Base-by-base conservation (phyloP, 2,113 vertebrate genomes). In the Anoplopoma fimbria region DNA sequence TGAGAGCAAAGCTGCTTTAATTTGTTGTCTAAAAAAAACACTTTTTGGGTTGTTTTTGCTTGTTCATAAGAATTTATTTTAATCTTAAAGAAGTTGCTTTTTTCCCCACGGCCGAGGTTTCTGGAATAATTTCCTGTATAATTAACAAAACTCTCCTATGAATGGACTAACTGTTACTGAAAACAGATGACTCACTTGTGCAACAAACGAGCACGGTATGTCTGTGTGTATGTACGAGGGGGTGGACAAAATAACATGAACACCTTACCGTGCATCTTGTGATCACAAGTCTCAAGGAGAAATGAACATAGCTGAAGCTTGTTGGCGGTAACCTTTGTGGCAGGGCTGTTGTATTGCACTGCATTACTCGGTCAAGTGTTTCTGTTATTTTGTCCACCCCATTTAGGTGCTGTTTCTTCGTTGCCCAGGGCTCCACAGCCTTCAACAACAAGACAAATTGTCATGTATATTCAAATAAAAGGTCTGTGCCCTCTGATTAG, bases 151-250 rank as follows among this genome's bases (percentile, higher is more conserved):
- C 25, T 61, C 33, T 64, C 29, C 36, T 23, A 31, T 83, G 81
- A 87, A 83, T 67, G 29, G 63, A 69, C 63, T 17, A 19, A 77
- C 38, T 89, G 80, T 87, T 65, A 45, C 0, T 42, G 27, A 62
- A 63, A 58, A 15, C 82, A 64, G 65, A 82, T 82, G 40, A 84
- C 55, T 47, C 4, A 25, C n/a, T 81, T 42, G 45, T 34, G 65
- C 71, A 83, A 83, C 63, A 60, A n/a, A 31, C n/a, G 38, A 79
- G 27, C 72, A n/a, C 45, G 53, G 33, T 42, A 4, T 33, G 34
- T 57, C 45, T 55, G 57, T 21, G 60, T 47, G 21, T 33, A 45
- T 42, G 38, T 51, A 34, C 49, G 29, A 31, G 29, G 4, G 27
- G 6, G 55, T 38, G 58, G 55, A 75, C 69, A 68, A 63, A 69